Evolutionary conservation across 2,797 vertebrate species (phyloP).

Genomic region (Hephaestus fuliginosus): DNA sequence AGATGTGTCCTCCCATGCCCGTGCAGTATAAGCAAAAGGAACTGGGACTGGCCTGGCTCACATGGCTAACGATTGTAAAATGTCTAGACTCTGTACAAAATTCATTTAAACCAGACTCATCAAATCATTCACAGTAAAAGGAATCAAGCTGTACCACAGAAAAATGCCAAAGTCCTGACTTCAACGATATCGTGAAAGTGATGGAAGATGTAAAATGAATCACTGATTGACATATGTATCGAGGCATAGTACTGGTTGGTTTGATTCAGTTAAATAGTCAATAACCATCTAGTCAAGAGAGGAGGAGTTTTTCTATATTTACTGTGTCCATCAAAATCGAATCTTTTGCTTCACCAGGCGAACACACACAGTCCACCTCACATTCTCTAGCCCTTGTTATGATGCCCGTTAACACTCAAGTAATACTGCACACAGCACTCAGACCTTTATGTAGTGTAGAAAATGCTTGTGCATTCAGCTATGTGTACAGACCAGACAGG

Average conservation of each 20-base stretch:
- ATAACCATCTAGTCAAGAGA: not conserved
- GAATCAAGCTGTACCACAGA: not conserved
- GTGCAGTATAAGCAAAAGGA: not conserved
- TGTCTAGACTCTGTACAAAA: not conserved
- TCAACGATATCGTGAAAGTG: not conserved
- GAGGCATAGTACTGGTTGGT: not conserved
- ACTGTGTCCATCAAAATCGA: not conserved
- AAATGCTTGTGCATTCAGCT: slow-evolving; percentile 6
- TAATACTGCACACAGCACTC: not conserved
- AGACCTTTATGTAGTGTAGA: not conserved
- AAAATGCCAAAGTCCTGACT: slow-evolving; percentile 4
- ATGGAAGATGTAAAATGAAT: not conserved
- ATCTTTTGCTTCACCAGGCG: not conserved
- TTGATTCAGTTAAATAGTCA: slow-evolving; percentile 8
- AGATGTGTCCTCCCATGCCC: slow-evolving; percentile 19
- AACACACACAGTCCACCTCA: not conserved
- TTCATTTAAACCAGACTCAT: not conserved
- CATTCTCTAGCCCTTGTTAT: not conserved
- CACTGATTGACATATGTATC: not conserved
- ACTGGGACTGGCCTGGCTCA: slow-evolving; percentile 19
- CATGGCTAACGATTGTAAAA: not conserved
- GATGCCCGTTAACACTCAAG: not conserved
- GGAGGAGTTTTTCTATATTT: slow-evolving; percentile 4
- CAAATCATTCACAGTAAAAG: not conserved
- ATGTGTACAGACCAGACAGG: slow-evolving; percentile 10